Evolutionary conservation across 2,797 vertebrate species (phyloP), one percentile per base, ranked within the genome.

Genomic region (Simalia tracyae): DNA sequence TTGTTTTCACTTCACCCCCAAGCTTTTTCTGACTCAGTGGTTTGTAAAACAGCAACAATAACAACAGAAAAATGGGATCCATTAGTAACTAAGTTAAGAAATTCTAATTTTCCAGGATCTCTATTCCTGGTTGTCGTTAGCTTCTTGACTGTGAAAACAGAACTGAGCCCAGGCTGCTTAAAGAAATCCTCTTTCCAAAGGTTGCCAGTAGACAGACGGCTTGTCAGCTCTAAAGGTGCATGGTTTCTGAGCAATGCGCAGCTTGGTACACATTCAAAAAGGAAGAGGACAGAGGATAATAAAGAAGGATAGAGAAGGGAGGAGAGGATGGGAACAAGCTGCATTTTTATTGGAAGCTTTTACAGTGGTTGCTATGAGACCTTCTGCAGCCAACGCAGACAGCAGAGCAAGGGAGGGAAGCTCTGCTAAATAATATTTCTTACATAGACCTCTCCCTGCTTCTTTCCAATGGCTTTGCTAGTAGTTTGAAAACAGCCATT

Each of bases 291-390:
- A 86, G 19, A 84, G 90, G 94, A 96, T 95, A 96, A 72, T 90
- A 85, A 91, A 57, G 94, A 96, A 93, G 96, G 95, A 95, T 87
- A 68, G 87, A 90, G 92, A 96, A 95, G 92, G 92, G 96, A 96
- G 96, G 96, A 95, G 60, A 90, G 86, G 88, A 64, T 84, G 92
- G 94, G 91, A 72, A 89, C 94, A 96, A 97, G 97, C 91, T 93
- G 96, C 96, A 95, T 96, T 98, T 97, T 97, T 97, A 98, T 97
- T 97, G 97, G 97, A 97, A 97, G 97, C 97, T 96, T 91, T 96
- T 97, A 95, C 96, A 97, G 94, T 96, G 97, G 97, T 97, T 98
- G 97, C 97, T 98, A 97, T 97, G 98, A 98, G 96, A 98, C 97
- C 95, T 94, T 95, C 94, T 96, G 84, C 90, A 95, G 96, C 96